These are phyloP conservation scores for Parambassis ranga DNA, from an alignment of 2,797 vertebrate genomes.

Conservation along the genomic window DNA sequence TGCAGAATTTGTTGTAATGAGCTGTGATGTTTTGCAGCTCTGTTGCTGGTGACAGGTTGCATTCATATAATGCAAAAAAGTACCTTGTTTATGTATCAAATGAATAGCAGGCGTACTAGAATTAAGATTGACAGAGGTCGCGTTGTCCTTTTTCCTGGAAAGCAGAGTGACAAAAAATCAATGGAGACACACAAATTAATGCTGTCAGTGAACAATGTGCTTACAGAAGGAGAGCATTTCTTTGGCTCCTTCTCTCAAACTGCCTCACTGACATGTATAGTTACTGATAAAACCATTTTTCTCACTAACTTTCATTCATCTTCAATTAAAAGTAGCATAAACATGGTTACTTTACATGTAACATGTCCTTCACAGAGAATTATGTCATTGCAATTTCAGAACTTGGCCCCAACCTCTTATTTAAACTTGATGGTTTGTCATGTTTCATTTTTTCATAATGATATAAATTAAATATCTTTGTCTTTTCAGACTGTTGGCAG, in stretches of 20 bases:
- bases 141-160: background rate
- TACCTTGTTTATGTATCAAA: background rate
- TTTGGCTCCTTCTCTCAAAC: background rate
- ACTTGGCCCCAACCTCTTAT: background rate
- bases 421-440: background rate
- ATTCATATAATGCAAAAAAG: background rate
- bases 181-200: constrained; percentile 12
- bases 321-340: background rate
- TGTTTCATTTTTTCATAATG: background rate
- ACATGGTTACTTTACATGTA: background rate
- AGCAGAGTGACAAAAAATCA: constrained; percentile 14
- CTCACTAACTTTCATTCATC: background rate
- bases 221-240: background rate
- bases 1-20: background rate
- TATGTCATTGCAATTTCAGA: background rate
- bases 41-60: background rate
- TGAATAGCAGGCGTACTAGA: background rate
- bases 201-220: constrained; percentile 22
- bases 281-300: constrained; percentile 10
- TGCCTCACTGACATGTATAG: background rate
- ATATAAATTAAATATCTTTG: background rate
- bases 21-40: background rate
- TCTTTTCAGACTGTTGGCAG: background rate
- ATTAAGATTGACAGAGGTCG: background rate
- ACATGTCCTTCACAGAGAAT: background rate